These are phyloP conservation scores for Yponomeuta malinellus DNA, from an alignment of 2,888 invertebrate genomes.

Conservation along the genomic window DNA sequence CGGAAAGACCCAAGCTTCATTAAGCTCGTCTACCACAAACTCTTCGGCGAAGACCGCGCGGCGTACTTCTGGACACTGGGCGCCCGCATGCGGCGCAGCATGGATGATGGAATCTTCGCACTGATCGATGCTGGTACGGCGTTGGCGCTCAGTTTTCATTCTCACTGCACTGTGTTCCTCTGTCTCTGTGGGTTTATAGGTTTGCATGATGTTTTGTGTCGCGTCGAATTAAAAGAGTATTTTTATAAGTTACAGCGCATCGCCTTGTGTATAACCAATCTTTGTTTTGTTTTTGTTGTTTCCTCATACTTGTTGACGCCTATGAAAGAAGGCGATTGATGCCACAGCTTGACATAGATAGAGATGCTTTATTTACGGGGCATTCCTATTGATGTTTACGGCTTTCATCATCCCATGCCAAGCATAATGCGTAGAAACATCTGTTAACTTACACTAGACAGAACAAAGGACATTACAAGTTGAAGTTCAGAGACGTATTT, in stretches of 20 bases:
- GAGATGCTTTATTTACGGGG: background rate
- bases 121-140: conserved; percentile 47
- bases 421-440: no score
- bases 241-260: conserved; percentile 26
- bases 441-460: no score
- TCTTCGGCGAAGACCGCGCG: conserved; percentile 50
- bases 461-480: no score
- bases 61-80: conserved; percentile 51
- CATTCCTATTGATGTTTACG: no score
- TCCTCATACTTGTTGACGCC: background rate
- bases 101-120: conserved; percentile 51
- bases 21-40: conserved; percentile 35
- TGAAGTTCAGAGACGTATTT: no score
- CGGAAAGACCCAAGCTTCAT: conserved; percentile 29
- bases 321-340: background rate
- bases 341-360: background rate
- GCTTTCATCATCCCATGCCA: no score
- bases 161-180: no score
- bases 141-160: conserved; percentile 4
- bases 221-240: background rate
- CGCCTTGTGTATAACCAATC: conserved; percentile 53
- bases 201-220: background rate
- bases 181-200: background rate
- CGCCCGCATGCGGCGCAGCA: conserved; percentile 51
- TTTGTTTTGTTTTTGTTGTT: conserved; percentile 17